Evolutionary conservation across 2,797 vertebrate species (phyloP).

Genomic region (Pangasius djambal): DNA sequence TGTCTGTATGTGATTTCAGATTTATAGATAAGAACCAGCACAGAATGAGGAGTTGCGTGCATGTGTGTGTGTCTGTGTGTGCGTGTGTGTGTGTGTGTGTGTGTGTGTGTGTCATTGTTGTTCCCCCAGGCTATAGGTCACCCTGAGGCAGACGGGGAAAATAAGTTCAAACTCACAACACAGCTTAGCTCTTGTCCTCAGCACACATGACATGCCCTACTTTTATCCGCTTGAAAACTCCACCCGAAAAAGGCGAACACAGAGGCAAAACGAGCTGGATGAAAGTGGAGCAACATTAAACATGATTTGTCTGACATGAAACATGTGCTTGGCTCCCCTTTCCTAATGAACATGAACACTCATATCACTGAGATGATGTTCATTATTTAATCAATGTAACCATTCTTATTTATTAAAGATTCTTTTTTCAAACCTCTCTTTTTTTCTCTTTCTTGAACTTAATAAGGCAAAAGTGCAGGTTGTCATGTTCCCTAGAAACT

Average conservation of each 20-base stretch:
- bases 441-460: too few relatives aligned
- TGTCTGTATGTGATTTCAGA: background rate
- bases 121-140: background rate
- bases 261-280: background rate
- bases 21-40: background rate
- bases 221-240: background rate
- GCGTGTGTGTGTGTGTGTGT: constrained; percentile 1
- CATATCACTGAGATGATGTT: background rate
- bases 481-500: too few relatives aligned
- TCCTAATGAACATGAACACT: background rate
- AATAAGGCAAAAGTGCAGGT: too few relatives aligned
- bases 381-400: background rate
- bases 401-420: background rate
- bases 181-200: background rate
- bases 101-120: constrained; percentile 2
- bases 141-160: background rate
- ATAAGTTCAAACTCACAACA: constrained; percentile 24
- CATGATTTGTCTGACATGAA: background rate
- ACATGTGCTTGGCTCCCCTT: background rate
- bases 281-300: background rate
- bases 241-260: too few relatives aligned
- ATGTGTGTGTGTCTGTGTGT: background rate
- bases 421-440: too few relatives aligned
- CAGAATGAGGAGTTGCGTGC: background rate
- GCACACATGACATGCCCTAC: constrained; percentile 14